Percentiles rank a stretch among this genome's conserved stretches.
These are phyloP conservation scores for Propithecus deckenii DNA, from an alignment of 2,797 vertebrate genomes.

Conservation along the genomic window DNA sequence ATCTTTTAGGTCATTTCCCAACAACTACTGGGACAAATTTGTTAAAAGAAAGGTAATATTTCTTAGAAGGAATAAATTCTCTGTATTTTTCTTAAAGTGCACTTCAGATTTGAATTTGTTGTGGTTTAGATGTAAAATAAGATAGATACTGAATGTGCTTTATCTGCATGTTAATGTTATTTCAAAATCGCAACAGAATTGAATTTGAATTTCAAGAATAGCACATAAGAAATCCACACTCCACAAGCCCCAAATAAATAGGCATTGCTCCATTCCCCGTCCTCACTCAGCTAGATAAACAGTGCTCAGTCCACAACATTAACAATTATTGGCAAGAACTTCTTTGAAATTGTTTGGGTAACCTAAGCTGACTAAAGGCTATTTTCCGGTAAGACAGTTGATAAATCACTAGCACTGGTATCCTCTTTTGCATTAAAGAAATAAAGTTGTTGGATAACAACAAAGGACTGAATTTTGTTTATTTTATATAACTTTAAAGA, in stretches of 20 bases:
- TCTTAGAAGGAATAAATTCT: neutral
- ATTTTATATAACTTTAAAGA: neutral
- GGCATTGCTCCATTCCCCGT: too few species aligned
- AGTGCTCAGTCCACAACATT: rapidly evolving
- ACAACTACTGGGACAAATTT: slow-evolving; percentile 99
- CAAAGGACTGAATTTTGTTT: neutral
- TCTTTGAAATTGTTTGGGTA: neutral
- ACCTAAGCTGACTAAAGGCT: too few species aligned
- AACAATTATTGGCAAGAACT: neutral
- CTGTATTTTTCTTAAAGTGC: neutral
- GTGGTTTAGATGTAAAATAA: neutral
- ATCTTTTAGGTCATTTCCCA: slow-evolving; percentile 94
- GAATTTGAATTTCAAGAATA: neutral
- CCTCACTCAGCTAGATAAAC: neutral
- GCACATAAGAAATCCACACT: neutral
- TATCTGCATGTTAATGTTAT: neutral
- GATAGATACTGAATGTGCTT: neutral
- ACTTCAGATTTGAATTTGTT: neutral
- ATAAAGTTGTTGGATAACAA: neutral
- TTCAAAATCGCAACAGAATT: neutral
- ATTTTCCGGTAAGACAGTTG: neutral
- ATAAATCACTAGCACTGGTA: neutral
- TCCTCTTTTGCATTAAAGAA: neutral
- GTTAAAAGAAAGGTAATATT: slow-evolving; percentile 95
- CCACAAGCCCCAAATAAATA: neutral